These are phyloP conservation scores for Ferdinandea cuprea DNA, from an alignment of 2,888 invertebrate species.

Conservation along the genomic window DNA sequence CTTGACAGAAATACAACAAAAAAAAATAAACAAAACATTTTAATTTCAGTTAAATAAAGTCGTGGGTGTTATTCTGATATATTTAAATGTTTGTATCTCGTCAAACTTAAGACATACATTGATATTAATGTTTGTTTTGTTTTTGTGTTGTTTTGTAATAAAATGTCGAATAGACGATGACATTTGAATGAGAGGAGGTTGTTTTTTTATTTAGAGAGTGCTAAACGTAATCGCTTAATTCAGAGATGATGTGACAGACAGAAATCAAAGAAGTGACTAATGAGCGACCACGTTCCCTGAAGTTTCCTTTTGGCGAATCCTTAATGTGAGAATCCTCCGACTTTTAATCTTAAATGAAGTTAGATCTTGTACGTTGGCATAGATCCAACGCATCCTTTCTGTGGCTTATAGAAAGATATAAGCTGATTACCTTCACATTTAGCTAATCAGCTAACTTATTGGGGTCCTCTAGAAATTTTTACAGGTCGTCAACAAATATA, in stretches of 20 bases:
- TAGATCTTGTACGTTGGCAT: no score
- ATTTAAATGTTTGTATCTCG: not conserved
- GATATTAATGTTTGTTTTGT: conserved; percentile 5
- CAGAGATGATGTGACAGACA: not conserved
- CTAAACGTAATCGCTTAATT: conserved; percentile 11
- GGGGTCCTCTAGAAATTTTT: no score
- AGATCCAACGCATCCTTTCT: no score
- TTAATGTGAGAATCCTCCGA: no score
- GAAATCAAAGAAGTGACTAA: not conserved
- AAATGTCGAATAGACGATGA: not conserved
- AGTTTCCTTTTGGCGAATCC: no score
- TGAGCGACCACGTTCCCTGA: not conserved
- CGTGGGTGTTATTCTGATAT: conserved; percentile 17
- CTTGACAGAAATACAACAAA: conserved; percentile 7
- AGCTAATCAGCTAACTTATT: no score
- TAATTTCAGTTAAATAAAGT: not conserved
- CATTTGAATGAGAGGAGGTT: conserved; percentile 31
- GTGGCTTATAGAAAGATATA: no score
- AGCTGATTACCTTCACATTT: no score
- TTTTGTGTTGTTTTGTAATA: not conserved
- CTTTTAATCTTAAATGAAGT: no score
- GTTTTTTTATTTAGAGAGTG: conserved; percentile 36
- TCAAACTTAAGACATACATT: not conserved
- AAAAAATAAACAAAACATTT: no score
- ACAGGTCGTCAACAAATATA: no score